phyloP scores from a whole-genome alignment of 2,888 invertebrate species.

The Carabus problematicus region DNA sequence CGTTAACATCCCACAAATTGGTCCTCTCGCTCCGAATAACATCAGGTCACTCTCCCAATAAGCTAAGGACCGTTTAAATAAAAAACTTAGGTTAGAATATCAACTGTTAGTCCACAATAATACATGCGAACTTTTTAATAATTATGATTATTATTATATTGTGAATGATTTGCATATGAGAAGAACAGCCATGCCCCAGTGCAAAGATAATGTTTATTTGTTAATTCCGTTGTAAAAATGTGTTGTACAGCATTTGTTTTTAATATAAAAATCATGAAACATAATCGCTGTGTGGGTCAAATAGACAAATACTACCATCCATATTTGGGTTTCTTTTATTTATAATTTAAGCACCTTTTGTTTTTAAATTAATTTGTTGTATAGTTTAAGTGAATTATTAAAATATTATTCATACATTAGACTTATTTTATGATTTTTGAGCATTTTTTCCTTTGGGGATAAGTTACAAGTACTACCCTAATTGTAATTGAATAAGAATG shows the following conservation, averaged over 20 bases:
- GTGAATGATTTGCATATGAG: constrained; percentile 4
- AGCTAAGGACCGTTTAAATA: background rate
- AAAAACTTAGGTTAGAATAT: constrained; percentile 30
- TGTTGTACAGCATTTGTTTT: constrained; percentile 41
- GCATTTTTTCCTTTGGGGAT: background rate
- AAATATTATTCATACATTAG: constrained; percentile 5
- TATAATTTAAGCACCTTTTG: constrained; percentile 26
- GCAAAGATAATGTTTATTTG: constrained; percentile 32
- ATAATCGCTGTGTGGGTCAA: constrained; percentile 34
- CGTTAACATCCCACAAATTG: too few relatives aligned
- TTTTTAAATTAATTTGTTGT: constrained; percentile 29
- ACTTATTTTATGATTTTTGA: background rate
- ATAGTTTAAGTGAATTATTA: constrained; percentile 30
- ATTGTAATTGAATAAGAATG: too few relatives aligned
- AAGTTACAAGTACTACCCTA: background rate
- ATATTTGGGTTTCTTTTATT: constrained; percentile 32
- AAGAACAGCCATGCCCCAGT: constrained; percentile 19
- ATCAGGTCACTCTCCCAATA: too few relatives aligned
- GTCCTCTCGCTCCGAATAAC: too few relatives aligned
- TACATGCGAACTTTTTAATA: constrained; percentile 24
- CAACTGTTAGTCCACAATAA: constrained; percentile 31
- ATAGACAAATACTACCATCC: constrained; percentile 37
- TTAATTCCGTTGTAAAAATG: constrained; percentile 37
- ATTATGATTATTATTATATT: background rate
- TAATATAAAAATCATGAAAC: constrained; percentile 37